Evolutionary conservation across 2,113 vertebrate species (phyloP), one percentile per base, ranked within the genome.

Genomic region (Neoarius graeffei): DNA sequence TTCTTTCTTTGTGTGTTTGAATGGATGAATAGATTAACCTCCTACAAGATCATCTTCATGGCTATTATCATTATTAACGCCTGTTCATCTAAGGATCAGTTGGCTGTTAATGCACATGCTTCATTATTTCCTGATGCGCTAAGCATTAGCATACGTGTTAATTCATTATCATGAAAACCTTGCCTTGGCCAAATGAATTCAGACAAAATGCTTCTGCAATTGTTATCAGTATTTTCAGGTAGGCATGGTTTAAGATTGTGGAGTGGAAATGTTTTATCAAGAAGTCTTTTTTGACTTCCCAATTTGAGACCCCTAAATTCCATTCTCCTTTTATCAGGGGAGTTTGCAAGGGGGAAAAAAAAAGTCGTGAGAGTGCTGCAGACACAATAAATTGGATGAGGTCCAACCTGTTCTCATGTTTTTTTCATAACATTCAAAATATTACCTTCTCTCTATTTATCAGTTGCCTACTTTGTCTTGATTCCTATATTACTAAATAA

Each of bases 301-400:
- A 25, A 64, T 67, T 80, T 56, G 62, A 80, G 48, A 56, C 73
- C 25, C 27, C 2, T 81, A 48, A 69, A 81, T 81, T 81, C 48
- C 85, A 3, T 64, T 86, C 52, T 62, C 50, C 20, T 67, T 67
- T 64, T 13, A 69, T 81, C 67, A 69, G 50, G 20, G 30, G 69
- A 13, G 27, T 69, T 57, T 69, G 48, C 11, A 80, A 48, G 4
- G 15, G 19, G 30, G 4, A 27, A 30, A 35, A 14, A 77, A 76
- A 50, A 80, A 79, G 79, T 42, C 4, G 14, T 15, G 10, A 25
- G 19, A 42, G 62, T 50, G 23, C 54, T 59, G 23, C 23, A 88
- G 62, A 81, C 52, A 81, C 25, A 88, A 81, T 88, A 85, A 80
- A 85, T 88, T 88, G 74, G 42, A 85, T 25, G 74, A 59, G 64